Conservation (phyloP, 2,888 invertebrate genomes). For the Ditylenchus weischeri region DNA sequence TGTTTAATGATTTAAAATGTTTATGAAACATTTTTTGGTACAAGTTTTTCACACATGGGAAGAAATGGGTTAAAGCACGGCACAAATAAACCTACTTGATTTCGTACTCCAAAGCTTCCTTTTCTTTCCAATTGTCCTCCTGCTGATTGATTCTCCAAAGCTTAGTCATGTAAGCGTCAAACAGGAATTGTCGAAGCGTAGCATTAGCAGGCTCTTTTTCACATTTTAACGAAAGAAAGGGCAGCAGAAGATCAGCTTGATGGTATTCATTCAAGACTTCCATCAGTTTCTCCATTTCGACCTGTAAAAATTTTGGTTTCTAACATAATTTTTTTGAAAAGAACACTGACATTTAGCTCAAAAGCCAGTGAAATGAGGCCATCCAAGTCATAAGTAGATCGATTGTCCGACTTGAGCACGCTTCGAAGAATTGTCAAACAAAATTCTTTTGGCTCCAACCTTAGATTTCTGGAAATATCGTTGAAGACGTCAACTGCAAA, state of each 20-base stretch:
- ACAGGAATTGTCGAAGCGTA: slow-evolving; percentile 20
- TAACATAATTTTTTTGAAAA: neutral
- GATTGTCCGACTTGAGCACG: slow-evolving; percentile 14
- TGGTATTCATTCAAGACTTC: slow-evolving; percentile 24
- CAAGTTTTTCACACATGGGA: no score
- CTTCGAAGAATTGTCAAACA: slow-evolving; percentile 21
- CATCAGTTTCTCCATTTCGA: slow-evolving; percentile 21
- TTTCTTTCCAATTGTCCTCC: slow-evolving; percentile 19
- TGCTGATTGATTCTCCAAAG: slow-evolving; percentile 13
- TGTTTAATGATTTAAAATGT: no score
- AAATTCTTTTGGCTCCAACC: slow-evolving; percentile 12
- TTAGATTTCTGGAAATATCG: slow-evolving; percentile 12
- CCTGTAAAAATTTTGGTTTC: slow-evolving; percentile 14
- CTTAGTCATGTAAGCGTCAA: slow-evolving; percentile 23
- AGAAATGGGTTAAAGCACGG: no score
- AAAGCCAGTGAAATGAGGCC: slow-evolving; percentile 31
- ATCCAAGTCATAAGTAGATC: slow-evolving; percentile 22
- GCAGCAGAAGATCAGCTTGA: slow-evolving; percentile 32
- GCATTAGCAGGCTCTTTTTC: slow-evolving; percentile 22
- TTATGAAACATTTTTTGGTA: no score
- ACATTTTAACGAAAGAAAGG: slow-evolving; percentile 26
- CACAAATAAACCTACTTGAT: slow-evolving; percentile 14
- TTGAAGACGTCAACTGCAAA: slow-evolving; percentile 9
- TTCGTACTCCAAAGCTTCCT: slow-evolving; percentile 23
- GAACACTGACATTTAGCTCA: slow-evolving; percentile 26